Percentiles rank a stretch among this genome's conserved stretches.
Conservation (phyloP, 2,113 vertebrate genomes). For the Cnemophilus loriae region DNA sequence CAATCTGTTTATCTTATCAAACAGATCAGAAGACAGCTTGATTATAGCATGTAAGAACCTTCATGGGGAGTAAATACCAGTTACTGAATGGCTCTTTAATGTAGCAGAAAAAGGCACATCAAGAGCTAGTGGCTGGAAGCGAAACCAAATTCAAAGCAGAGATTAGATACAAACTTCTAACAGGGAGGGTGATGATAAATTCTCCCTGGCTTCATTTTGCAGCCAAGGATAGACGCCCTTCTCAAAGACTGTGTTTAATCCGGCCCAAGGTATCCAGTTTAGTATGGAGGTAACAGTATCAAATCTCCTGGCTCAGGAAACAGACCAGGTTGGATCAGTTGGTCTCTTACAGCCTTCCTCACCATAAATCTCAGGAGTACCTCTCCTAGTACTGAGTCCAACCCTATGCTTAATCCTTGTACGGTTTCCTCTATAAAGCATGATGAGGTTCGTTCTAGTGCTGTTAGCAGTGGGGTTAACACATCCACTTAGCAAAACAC, state of each 20-base stretch:
- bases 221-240: background rate
- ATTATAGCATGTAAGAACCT: conserved; percentile 37
- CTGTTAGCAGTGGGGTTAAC: background rate
- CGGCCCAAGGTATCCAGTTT: background rate
- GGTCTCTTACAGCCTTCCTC: background rate
- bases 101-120: conserved; percentile 24
- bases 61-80: conserved; percentile 38
- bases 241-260: background rate
- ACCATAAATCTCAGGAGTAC: background rate
- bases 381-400: background rate
- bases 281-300: background rate
- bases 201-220: background rate
- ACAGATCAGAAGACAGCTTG: conserved; percentile 45
- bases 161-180: background rate
- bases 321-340: accelerated
- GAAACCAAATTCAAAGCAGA: conserved; percentile 2
- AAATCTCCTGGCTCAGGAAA: background rate
- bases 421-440: background rate
- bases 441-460: background rate
- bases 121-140: background rate
- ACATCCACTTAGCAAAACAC: background rate
- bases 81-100: conserved; percentile 48
- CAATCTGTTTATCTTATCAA: conserved; percentile 53
- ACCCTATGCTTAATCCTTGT: background rate
- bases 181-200: background rate